Percentiles rank a stretch among this genome's conserved stretches.
These are phyloP conservation scores for Chesias legatella DNA, from an alignment of 2,888 invertebrate species.

Conservation along the genomic window DNA sequence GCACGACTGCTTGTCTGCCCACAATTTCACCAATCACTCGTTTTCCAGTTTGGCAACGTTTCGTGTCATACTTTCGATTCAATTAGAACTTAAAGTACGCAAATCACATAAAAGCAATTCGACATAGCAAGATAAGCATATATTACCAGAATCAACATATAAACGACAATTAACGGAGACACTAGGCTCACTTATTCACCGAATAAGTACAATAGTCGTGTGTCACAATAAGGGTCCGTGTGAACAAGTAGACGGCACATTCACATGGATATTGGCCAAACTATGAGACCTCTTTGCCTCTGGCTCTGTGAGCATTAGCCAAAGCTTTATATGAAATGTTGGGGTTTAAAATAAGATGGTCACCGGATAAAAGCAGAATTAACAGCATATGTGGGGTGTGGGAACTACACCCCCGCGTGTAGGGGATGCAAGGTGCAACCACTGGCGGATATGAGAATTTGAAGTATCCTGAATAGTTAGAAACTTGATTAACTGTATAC, in stretches of 20 bases:
- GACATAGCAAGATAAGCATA: no score
- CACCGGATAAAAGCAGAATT: conserved; percentile 42
- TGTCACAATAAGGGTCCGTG: conserved; percentile 43
- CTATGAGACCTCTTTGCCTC: conserved; percentile 37
- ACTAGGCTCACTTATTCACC: neutral
- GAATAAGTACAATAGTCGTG: conserved; percentile 2
- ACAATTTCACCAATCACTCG: no score
- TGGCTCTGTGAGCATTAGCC: conserved; percentile 27
- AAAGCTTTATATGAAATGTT: conserved; percentile 31
- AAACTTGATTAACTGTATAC: conserved; percentile 12
- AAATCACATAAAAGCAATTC: no score
- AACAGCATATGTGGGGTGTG: conserved; percentile 52
- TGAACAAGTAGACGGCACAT: conserved; percentile 54
- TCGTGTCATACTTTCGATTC: no score
- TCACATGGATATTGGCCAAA: conserved; percentile 51
- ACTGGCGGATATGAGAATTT: conserved; percentile 31
- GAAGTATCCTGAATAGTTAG: conserved; percentile 14
- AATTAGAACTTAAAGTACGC: no score
- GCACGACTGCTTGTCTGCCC: no score
- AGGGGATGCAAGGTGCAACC: conserved; percentile 49
- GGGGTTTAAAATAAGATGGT: conserved; percentile 41
- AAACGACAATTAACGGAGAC: no score
- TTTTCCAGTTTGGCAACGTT: no score
- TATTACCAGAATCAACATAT: no score
- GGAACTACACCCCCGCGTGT: conserved; percentile 42